Percentiles rank a stretch among this genome's conserved stretches.
These are phyloP conservation scores for Proterorhinus semilunaris DNA, from an alignment of 2,113 vertebrate genomes.

Conservation along the genomic window DNA sequence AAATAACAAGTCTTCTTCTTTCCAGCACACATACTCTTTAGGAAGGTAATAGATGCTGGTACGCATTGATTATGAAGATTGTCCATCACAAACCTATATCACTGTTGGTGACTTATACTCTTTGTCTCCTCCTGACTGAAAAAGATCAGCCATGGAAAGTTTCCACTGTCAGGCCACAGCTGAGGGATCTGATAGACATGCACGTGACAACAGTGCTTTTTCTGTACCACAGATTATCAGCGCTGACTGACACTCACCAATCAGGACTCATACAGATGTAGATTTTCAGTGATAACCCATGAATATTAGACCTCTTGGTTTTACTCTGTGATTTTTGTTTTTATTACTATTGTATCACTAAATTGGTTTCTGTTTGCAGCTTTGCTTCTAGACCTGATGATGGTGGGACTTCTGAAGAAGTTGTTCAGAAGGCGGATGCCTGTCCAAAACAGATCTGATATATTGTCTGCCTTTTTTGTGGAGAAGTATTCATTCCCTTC, in stretches of 20 bases:
- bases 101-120: not conserved
- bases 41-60: too few species aligned
- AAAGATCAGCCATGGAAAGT: constrained; percentile 36
- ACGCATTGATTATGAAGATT: constrained; percentile 7
- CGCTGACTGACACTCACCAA: constrained; percentile 19
- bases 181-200: constrained; percentile 23
- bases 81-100: constrained; percentile 4
- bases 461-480: constrained; percentile 84
- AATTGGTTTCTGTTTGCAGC: constrained; percentile 60
- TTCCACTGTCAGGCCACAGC: constrained; percentile 17
- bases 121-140: constrained; percentile 7
- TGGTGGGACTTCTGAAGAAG: constrained; percentile 84
- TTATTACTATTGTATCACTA: not conserved
- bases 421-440: constrained; percentile 82
- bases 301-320: constrained; percentile 31
- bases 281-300: constrained; percentile 4
- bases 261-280: constrained; percentile 5
- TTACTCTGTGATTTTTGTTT: not conserved
- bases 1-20: not conserved
- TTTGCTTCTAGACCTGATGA: constrained; percentile 82
- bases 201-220: constrained; percentile 19
- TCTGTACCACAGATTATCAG: constrained; percentile 23
- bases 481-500: constrained; percentile 92
- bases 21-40: too few species aligned
- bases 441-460: constrained; percentile 85